These are phyloP conservation scores for Epinephelus awoara DNA, from an alignment of 2,797 vertebrate species.

Conservation along the genomic window DNA sequence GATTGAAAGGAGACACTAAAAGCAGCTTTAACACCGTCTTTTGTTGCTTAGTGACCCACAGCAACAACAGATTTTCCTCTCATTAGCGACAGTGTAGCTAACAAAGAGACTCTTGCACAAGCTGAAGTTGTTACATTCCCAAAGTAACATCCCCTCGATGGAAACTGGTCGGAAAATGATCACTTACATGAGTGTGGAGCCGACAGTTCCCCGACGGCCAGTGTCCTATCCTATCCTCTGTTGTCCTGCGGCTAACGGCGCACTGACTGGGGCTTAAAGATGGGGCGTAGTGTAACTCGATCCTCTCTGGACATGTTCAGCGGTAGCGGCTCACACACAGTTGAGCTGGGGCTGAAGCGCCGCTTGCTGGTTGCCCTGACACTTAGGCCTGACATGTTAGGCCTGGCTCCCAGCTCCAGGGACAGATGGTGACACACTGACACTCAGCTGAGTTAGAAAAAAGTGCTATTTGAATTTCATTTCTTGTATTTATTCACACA, in stretches of 20 bases:
- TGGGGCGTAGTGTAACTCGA: conserved; percentile 86
- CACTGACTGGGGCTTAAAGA: conserved; percentile 81
- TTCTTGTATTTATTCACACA: too few relatives aligned
- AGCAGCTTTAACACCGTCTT: neutral
- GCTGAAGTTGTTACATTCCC: neutral
- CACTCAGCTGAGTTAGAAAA: too few relatives aligned
- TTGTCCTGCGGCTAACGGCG: conserved; percentile 80
- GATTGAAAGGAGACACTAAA: fast-evolving
- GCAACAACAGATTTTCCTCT: conserved; percentile 34
- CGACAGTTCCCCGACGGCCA: conserved; percentile 27
- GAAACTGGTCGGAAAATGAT: neutral
- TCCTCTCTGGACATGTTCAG: conserved; percentile 75
- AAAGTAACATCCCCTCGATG: neutral
- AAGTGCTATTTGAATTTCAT: too few relatives aligned
- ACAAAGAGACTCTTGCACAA: conserved; percentile 31
- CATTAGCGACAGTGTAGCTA: conserved; percentile 51
- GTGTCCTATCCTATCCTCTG: conserved; percentile 49
- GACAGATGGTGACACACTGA: fast-evolving
- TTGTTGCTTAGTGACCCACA: neutral
- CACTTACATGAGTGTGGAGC: conserved; percentile 78
- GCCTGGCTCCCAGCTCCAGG: neutral
- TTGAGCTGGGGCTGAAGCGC: conserved; percentile 76
- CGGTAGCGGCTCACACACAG: conserved; percentile 34
- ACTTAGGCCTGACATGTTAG: conserved; percentile 32
- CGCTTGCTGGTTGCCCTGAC: conserved; percentile 80